Evolutionary conservation across 2,113 vertebrate species (phyloP).

Genomic region (Sphyrna mokarran): DNA sequence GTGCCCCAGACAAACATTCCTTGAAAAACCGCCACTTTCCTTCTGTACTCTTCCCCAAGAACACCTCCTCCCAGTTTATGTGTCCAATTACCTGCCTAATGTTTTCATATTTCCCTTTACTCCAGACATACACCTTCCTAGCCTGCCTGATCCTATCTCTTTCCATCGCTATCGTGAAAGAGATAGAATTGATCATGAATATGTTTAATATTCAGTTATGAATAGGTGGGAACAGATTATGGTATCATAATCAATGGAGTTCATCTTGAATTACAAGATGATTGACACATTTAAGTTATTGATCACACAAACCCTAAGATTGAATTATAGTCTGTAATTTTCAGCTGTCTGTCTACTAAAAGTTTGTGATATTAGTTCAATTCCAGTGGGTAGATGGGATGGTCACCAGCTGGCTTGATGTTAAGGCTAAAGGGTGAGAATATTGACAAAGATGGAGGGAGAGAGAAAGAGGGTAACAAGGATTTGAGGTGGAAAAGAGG

Average conservation of each 20-base stretch:
- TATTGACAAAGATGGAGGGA: neutral
- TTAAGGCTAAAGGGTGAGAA: neutral
- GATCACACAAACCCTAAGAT: neutral
- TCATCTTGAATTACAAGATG: neutral
- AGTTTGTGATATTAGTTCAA: neutral
- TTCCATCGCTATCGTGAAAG: too few species aligned
- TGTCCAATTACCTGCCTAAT: too few species aligned
- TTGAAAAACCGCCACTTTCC: too few species aligned
- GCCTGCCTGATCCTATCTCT: too few species aligned
- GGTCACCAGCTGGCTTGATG: neutral
- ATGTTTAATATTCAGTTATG: neutral
- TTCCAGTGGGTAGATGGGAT: neutral
- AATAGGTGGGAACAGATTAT: neutral
- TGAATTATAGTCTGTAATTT: neutral
- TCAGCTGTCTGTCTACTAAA: neutral
- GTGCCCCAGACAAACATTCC: too few species aligned
- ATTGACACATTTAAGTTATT: neutral
- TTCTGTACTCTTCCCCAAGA: too few species aligned
- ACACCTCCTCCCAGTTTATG: too few species aligned
- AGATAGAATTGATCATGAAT: too few species aligned
- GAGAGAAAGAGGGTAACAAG: neutral
- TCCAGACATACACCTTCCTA: too few species aligned
- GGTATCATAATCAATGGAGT: neutral
- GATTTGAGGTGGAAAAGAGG: neutral
- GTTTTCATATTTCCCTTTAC: too few species aligned